A percentile compares a stretch with the other conserved stretches of the same genome.
These are phyloP conservation scores for Euwallacea fornicatus DNA, from an alignment of 1,140 invertebrate genomes.

Conservation along the genomic window DNA sequence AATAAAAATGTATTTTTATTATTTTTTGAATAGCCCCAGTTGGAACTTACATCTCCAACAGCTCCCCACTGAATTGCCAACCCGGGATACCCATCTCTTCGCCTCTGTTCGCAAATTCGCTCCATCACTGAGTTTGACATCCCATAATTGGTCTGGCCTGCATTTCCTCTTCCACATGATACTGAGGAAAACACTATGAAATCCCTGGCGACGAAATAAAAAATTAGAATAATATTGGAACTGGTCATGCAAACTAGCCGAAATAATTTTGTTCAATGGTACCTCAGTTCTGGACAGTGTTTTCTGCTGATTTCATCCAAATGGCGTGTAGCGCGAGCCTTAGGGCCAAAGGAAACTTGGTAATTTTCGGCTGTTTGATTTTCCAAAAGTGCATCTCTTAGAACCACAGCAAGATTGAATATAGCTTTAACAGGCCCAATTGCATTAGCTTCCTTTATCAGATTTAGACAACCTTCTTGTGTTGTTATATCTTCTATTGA, in stretches of 20 bases:
- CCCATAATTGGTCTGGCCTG: conserved; percentile 88
- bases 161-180: conserved; percentile 85
- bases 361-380: conserved; percentile 60
- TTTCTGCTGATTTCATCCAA: conserved; percentile 59
- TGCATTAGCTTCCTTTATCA: conserved; percentile 61
- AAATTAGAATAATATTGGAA: not conserved
- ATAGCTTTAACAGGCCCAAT: conserved; percentile 71
- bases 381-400: conserved; percentile 58
- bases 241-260: no score
- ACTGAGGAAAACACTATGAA: conserved; percentile 87
- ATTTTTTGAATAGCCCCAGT: not conserved
- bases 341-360: conserved; percentile 55
- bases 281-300: conserved; percentile 57
- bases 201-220: conserved; percentile 36
- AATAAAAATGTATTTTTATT: not conserved
- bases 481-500: conserved; percentile 56
- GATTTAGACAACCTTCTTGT: conserved; percentile 55
- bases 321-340: conserved; percentile 55
- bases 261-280: not conserved
- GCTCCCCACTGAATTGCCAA: conserved; percentile 74
- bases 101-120: conserved; percentile 66
- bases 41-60: conserved; percentile 63
- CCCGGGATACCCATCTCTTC: conserved; percentile 62
- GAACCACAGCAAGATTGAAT: conserved; percentile 75
- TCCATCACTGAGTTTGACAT: conserved; percentile 75